Conservation (phyloP, 2,888 invertebrate species). For the Lutraria lutraria region DNA sequence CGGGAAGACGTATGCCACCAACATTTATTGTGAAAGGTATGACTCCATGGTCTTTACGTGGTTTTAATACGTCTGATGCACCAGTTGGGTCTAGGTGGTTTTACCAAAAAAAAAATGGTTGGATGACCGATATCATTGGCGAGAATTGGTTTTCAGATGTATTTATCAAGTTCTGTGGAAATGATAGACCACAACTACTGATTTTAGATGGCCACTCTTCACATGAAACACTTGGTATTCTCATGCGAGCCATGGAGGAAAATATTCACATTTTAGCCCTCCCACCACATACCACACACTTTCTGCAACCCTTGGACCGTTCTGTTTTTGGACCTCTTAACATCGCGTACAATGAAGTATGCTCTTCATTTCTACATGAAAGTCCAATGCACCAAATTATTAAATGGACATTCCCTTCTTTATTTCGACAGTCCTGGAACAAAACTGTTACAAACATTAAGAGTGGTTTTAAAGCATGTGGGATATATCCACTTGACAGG, state of each 20-base stretch:
- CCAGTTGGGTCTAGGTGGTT: neutral
- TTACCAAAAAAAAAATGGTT: slow-evolving; percentile 25
- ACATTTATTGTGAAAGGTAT: slow-evolving; percentile 73
- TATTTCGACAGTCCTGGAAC: slow-evolving; percentile 59
- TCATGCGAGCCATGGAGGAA: slow-evolving; percentile 64
- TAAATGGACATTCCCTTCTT: slow-evolving; percentile 57
- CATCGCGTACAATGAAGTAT: slow-evolving; percentile 54
- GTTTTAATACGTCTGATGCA: slow-evolving; percentile 66
- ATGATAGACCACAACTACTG: slow-evolving; percentile 45
- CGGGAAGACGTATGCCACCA: slow-evolving; percentile 52
- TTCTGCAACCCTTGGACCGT: slow-evolving; percentile 59
- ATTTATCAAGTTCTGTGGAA: slow-evolving; percentile 46
- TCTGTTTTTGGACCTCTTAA: slow-evolving; percentile 61
- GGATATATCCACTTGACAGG: slow-evolving; percentile 50
- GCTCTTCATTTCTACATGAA: slow-evolving; percentile 50
- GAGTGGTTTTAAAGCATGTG: slow-evolving; percentile 61
- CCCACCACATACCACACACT: slow-evolving; percentile 62
- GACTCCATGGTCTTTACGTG: slow-evolving; percentile 59
- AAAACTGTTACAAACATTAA: slow-evolving; percentile 55
- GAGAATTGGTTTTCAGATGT: slow-evolving; percentile 53
- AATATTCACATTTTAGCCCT: slow-evolving; percentile 56
- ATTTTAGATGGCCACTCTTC: slow-evolving; percentile 54
- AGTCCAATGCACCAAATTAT: slow-evolving; percentile 47
- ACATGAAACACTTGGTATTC: slow-evolving; percentile 67
- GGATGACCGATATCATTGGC: slow-evolving; percentile 54